Base-by-base conservation (phyloP, 1,140 invertebrate species). In the Sitophilus oryzae region DNA sequence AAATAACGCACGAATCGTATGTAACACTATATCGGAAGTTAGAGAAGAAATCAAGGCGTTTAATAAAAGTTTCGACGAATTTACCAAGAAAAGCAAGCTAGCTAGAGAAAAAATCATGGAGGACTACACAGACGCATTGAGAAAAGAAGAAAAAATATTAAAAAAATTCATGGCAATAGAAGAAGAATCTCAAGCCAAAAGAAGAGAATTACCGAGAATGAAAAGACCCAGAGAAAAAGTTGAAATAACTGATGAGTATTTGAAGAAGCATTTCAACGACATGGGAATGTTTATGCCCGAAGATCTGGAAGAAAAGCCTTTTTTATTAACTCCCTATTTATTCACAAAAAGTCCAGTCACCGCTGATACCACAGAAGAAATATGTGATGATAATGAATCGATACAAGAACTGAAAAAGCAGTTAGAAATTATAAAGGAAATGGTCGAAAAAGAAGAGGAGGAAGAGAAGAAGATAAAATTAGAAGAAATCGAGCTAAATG, bases 31-130 rank as follows among this genome's bases (percentile, higher is more conserved):
- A 25, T 58, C 61, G 1, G 61, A 64, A 41, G 48, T 68, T 5
- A 46, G 65, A 15, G 54, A 59, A 34, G 56, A 60, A 8, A 66
- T 67, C 58, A 10, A 43, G 10, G 57, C 56, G 8, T 66, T 68
- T 16, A 57, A 54, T 11, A 56, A 53, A 18, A 36, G 44, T 8
- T 44, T 68, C 15, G 60, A 64, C 2, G 63, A 64, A 36, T 66
- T 67, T 42, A 61, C 58, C 9, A 47, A 63, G 15, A 49, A 46
- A 40, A 60, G 53, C 45, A 58, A 53, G 45, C 30, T 35, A 42
- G 50, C 61, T 16, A 51, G 53, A 19, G 48, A 63, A 14, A 49
- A 61, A 46, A 30, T 66, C 9, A 47, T 66, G 5, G 47, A 58
- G 25, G 52, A 56, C 1, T 66, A 63, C 42, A 65, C 63, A 34